Base-by-base conservation (phyloP, 2,888 invertebrate genomes). In the Eucera pruinosa region DNA sequence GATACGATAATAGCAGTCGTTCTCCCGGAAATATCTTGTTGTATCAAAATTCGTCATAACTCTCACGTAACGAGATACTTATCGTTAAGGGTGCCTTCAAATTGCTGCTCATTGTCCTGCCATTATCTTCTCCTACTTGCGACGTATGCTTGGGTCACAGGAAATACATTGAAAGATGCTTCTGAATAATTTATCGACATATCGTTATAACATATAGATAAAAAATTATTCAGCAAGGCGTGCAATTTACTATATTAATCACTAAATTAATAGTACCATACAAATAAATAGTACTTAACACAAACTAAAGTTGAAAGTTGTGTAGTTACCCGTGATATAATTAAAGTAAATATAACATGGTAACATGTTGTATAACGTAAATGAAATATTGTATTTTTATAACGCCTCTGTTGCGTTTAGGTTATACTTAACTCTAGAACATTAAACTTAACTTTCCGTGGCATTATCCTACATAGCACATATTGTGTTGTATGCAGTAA, bases 171-270 rank as follows among this genome's bases (percentile, higher is more conserved):
- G 57, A 47, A 67, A 78, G 67, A 77, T 76, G 69, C 79, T 84
- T 82, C 86, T 89, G 90, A 91, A 90, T 90, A 87, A 91, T 91
- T 91, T 87, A 89, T 86, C n/a, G 33, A 33, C 50, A 20, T 69
- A 66, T 50, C 58, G 69, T 66, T 65, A 61, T 39, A 6, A 45
- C 43, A 54, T 43, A 25, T 30, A 20, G 13, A 20, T 13, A 18
- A 27, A n/a, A 30, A 45, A 13, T 48, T 18, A 36, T 6, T 7
- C 23, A 25, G 13, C 18, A 23, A 47, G 6, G 6, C 23, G 7
- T 2, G 2, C 36, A 58, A n/a, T 18, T 58, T 30, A 52, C 9
- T 13, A 15, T 27, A 39, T n/a, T 9, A 48, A 27, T 60, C 23
- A 20, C 36, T 66, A 9, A 25, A 33, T 25, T 13, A 23, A 48